Evolutionary conservation across 2,113 vertebrate genomes (phyloP).

Genomic region (Paradoxurus hermaphroditus): DNA sequence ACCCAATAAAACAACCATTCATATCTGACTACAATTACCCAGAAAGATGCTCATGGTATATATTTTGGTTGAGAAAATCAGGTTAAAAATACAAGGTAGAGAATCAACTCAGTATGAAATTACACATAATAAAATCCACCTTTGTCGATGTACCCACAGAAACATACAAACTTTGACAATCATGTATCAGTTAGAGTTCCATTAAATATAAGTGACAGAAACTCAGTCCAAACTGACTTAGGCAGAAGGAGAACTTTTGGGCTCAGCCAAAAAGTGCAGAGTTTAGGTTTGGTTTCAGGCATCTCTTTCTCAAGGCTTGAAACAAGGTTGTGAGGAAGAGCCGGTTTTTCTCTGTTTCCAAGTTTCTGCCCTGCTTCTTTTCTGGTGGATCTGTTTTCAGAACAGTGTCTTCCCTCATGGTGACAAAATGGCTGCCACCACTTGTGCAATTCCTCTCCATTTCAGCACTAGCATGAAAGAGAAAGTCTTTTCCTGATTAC

Average conservation of each 20-base stretch:
- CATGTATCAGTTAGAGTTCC: neutral
- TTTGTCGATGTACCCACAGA: neutral
- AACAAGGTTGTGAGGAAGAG: neutral
- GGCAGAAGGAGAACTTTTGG: neutral
- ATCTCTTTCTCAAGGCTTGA: neutral
- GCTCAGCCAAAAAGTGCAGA: neutral
- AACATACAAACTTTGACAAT: neutral
- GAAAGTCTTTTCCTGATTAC: neutral
- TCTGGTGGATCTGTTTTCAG: neutral
- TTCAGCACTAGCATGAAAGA: neutral
- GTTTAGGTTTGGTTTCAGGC: neutral
- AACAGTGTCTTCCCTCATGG: neutral
- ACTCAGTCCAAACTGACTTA: neutral
- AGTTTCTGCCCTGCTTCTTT: neutral
- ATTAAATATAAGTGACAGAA: neutral
- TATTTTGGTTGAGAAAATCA: constrained; percentile 1
- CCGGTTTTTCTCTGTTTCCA: neutral
- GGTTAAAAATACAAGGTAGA: neutral
- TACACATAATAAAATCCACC: neutral
- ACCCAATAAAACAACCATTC: neutral
- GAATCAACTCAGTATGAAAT: neutral
- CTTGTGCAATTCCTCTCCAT: neutral
- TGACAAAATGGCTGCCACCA: neutral
- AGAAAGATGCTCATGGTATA: neutral
- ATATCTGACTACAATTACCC: neutral